phyloP scores from a whole-genome alignment of 53 echinoderm and acorn worm species.

The Zoroaster sp. region DNA sequence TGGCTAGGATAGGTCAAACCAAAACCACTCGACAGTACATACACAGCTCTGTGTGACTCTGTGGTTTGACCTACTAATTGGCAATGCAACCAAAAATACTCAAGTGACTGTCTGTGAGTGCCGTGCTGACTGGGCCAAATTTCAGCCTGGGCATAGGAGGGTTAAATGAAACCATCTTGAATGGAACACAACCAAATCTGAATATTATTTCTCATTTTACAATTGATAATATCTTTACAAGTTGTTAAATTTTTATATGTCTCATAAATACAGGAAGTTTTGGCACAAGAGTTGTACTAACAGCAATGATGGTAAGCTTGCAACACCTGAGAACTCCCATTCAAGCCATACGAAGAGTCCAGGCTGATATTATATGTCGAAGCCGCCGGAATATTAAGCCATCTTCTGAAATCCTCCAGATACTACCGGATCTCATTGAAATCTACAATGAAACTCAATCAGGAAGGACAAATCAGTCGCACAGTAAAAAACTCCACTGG shows the following conservation, averaged over 20 bases:
- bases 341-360: slow-evolving; percentile 6
- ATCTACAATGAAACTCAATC: slow-evolving; percentile 1
- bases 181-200: not conserved
- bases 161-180: not conserved
- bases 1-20: no score
- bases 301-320: not conserved
- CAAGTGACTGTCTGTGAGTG: no score
- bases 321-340: not conserved
- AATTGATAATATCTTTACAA: not conserved
- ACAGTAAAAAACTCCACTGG: not conserved
- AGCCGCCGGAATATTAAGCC: slow-evolving; percentile 31
- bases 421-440: slow-evolving; percentile 42
- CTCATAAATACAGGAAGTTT: not conserved
- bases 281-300: not conserved
- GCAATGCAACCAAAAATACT: no score
- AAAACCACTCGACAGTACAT: no score
- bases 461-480: not conserved
- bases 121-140: no score
- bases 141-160: no score
- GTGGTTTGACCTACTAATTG: not conserved
- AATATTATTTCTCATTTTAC: not conserved
- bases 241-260: not conserved
- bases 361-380: slow-evolving; percentile 17
- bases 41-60: not conserved
- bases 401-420: slow-evolving; percentile 50